Conservation (phyloP, 2,113 vertebrate genomes). For the Grus americana region DNA sequence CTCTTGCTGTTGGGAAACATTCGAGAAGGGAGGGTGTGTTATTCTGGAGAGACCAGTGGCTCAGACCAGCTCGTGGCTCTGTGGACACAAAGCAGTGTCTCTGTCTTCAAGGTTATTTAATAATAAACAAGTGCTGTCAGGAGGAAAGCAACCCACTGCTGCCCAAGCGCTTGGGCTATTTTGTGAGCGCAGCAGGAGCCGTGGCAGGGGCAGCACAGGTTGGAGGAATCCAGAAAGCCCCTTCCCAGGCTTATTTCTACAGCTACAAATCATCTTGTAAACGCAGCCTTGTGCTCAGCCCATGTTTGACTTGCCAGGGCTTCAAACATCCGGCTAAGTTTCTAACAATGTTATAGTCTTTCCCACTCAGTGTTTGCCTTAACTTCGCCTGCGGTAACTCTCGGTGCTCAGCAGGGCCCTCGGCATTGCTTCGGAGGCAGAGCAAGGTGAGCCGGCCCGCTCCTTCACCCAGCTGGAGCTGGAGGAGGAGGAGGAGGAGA, state of each 20-base stretch:
- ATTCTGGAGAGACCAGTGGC: neutral
- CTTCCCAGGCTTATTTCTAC: neutral
- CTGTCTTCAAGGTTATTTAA: conserved; percentile 39
- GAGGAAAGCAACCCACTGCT: neutral
- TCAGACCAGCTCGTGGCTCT: neutral
- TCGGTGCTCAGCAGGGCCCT: accelerated
- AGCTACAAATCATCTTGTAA: neutral
- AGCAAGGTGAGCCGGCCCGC: neutral
- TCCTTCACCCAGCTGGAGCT: neutral
- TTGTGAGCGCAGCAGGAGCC: neutral
- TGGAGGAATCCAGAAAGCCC: neutral
- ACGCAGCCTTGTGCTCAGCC: neutral
- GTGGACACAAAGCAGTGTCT: neutral
- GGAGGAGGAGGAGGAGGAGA: neutral
- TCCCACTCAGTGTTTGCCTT: neutral
- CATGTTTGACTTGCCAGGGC: neutral
- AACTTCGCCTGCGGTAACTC: neutral
- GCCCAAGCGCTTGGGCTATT: neutral
- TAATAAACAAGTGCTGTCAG: neutral
- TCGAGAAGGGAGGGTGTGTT: neutral
- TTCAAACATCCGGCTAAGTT: neutral
- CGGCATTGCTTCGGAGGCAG: neutral
- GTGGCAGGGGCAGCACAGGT: neutral
- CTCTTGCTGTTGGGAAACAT: neutral
- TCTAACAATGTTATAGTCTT: accelerated